Base-by-base conservation (phyloP, 2,113 vertebrate species). In the Oceanites oceanicus region DNA sequence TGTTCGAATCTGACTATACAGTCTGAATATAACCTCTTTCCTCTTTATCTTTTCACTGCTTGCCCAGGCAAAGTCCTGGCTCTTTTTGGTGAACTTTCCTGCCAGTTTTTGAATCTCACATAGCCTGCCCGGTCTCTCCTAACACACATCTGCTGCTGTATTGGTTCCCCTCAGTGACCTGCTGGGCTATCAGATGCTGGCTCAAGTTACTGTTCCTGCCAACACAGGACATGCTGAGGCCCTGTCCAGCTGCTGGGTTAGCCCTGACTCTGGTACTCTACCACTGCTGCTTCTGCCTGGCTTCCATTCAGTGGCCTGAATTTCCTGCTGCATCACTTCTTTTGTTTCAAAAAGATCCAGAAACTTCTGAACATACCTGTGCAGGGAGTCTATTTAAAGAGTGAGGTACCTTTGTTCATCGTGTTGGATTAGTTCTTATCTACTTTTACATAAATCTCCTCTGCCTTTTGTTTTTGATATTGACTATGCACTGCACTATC, bases 111-210 rank as follows among this genome's bases (percentile, higher is more conserved):
- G 65, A 67, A 52, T 75, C 56, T 71, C 47, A 72, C 56, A 72
- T n/a, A 85, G 47, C 49, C 61, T 96, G 91, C 68, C 91, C 94
- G 80, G 21, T 78, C 36, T 82, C 26, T 91, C 40, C 80, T 68
- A 87, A 87, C 70, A 81, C 49, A 65, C 94, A 92, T 89, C 96
- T 96, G 94, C 86, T 95, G 44, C 76, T 81, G 47, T 6, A 67
- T 73, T 38, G 65, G 75, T 81, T 84, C 40, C 40, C 42, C 63
- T 71, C 94, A 74, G 38, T 34, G 79, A 68, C 80, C 76, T 81
- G 94, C 89, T 95, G 93, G 55, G 88, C 89, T 68, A n/a, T 95
- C 91, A 82, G 93, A 89, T 89, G 84, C 89, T 92, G 94, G 86
- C 70, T 90, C 47, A 30, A 71, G 40, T 32, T 44, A 3, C 22